Base-by-base conservation (phyloP, 1,140 invertebrate genomes). In the Nixonia krombeini region DNA sequence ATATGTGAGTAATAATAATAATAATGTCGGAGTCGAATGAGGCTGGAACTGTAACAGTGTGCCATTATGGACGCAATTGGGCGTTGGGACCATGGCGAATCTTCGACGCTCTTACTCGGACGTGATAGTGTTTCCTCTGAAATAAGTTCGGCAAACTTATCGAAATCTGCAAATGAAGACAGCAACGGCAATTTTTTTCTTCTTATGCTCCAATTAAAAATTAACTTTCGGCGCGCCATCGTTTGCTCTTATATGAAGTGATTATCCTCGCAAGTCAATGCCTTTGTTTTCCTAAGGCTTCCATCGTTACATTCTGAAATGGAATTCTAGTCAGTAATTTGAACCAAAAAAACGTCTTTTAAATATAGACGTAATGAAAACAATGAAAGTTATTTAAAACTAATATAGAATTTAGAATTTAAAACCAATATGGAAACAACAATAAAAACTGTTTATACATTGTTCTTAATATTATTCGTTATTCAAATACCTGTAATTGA, bases 211-310 rank as follows among this genome's bases (percentile, higher is more conserved):
- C 58, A 37, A 58, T 51, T 10, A 16, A 58, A 57, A n/a, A 61
- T 38, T 57, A 45, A 21, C 21, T 13, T 25, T 47, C 28, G 62
- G 12, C 51, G 52, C 52, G 13, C 47, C 45, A 42, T 55, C n/a
- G 44, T 40, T 49, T 33, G 29, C 40, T 53, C 57, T 49, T 58
- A 52, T 31, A 25, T 63, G 23, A 63, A 69, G 52, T 72, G 69
- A 72, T 72, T 72, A 72, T 72, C 65, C 45, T 72, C 70, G 70
- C 70, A 72, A 65, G 52, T 59, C 55, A 67, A 57, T 64, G 23
- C 44, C 57, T 57, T 42, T 53, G 49, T 50, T 40, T 18, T 44
- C 52, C 41, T 50, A 65, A 63, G 62, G 61, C 72, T 73, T 73
- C 25, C 59, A 70, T 53, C 42, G 23, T 26, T 49, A 31, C 33